phyloP scores from a whole-genome alignment of 2,113 vertebrate species.

The Rhinichthys klamathensis region DNA sequence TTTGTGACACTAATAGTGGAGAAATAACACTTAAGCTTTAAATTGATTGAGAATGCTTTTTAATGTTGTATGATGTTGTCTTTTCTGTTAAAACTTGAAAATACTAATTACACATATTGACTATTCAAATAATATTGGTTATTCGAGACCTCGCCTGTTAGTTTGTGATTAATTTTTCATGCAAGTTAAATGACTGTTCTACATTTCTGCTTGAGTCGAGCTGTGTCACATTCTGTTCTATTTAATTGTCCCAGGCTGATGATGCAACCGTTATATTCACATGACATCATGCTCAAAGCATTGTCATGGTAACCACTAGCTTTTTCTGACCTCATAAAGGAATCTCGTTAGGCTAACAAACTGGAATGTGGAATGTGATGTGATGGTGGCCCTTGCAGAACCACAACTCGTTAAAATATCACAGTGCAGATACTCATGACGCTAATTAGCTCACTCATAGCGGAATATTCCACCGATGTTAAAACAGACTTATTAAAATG shows the following conservation, averaged over 20 bases:
- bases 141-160: background rate
- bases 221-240: background rate
- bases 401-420: constrained; percentile 2
- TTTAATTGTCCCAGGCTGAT: background rate
- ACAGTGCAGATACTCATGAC: background rate
- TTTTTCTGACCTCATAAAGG: background rate
- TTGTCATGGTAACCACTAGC: background rate
- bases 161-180: background rate
- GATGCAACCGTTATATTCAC: background rate
- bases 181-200: background rate
- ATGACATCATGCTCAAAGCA: constrained; percentile 9
- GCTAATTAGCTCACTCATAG: constrained; percentile 37
- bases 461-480: background rate
- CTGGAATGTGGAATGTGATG: background rate
- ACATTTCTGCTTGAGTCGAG: background rate
- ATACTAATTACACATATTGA: background rate
- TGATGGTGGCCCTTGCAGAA: constrained; percentile 10
- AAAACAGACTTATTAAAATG: constrained; percentile 33
- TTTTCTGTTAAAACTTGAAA: background rate
- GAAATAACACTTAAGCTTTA: background rate
- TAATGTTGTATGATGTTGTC: background rate
- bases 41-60: background rate
- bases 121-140: background rate
- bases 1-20: background rate
- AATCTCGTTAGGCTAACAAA: background rate